phyloP scores from a whole-genome alignment of 37 sponge, comb jelly and placozoan species.

The Cliona cf. orientalis region DNA sequence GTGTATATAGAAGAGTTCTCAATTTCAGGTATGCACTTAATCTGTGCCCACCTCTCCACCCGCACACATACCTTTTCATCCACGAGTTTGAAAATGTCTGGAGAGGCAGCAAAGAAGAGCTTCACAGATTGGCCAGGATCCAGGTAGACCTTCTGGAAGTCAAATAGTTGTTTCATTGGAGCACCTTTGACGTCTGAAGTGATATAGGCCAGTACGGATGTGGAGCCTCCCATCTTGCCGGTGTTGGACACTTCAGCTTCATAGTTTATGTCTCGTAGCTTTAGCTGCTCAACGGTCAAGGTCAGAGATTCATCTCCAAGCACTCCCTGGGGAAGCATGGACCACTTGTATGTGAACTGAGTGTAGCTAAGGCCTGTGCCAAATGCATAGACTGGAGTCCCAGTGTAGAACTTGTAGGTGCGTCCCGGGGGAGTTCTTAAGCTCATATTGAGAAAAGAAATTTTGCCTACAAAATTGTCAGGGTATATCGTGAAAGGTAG shows the following conservation, averaged over 20 bases:
- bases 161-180: conserved; percentile 78
- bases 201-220: conserved; percentile 63
- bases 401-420: conserved; percentile 85
- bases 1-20: neutral
- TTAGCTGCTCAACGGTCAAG: neutral
- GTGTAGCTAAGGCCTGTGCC: conserved; percentile 84
- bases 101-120: conserved; percentile 61
- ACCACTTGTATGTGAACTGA: conserved; percentile 66
- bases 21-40: neutral
- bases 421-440: conserved; percentile 76
- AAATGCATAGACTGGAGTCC: conserved; percentile 67
- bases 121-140: conserved; percentile 41
- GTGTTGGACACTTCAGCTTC: conserved; percentile 78
- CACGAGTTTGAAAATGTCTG: conserved; percentile 36
- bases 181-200: conserved; percentile 62
- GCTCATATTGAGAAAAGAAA: conserved; percentile 69
- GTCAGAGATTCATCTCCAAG: neutral
- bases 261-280: conserved; percentile 35
- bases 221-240: conserved; percentile 55
- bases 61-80: conserved; percentile 49
- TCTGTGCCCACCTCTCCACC: no score
- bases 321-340: no score
- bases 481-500: conserved; percentile 86
- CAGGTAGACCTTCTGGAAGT: conserved; percentile 66
- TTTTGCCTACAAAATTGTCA: conserved; percentile 69